Evolutionary conservation across 2,888 invertebrate species (phyloP).

Genomic region (Scelioninae gen. 1): DNA sequence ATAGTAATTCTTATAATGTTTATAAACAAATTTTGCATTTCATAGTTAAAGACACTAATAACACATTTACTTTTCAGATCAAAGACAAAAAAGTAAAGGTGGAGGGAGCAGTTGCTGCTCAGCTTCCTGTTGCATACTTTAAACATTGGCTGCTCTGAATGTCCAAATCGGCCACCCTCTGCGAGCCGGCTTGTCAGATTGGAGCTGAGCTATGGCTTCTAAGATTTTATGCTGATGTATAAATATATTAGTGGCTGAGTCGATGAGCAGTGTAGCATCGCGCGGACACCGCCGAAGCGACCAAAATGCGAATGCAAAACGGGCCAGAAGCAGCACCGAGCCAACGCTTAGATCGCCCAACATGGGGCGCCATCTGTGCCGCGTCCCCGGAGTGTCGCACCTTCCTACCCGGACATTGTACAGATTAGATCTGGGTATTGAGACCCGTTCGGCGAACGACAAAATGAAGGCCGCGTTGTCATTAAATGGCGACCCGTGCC

Average conservation of each 20-base stretch:
- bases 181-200: slow-evolving; percentile 77
- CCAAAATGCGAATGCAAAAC: slow-evolving; percentile 13
- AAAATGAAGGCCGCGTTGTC: slow-evolving; percentile 40
- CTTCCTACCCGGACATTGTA: slow-evolving; percentile 49
- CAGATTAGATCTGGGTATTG: slow-evolving; percentile 39
- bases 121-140: slow-evolving; percentile 96
- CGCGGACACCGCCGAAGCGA: slow-evolving; percentile 31
- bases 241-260: slow-evolving; percentile 81
- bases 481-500: slow-evolving; percentile 49
- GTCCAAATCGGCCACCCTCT: slow-evolving; percentile 76
- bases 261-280: slow-evolving; percentile 75
- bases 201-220: slow-evolving; percentile 73
- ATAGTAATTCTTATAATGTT: too few species aligned
- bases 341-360: neutral
- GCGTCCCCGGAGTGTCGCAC: slow-evolving; percentile 26
- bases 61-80: too few species aligned
- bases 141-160: slow-evolving; percentile 85
- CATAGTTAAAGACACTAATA: too few species aligned
- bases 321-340: slow-evolving; percentile 3
- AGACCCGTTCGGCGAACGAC: slow-evolving; percentile 13
- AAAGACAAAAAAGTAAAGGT: slow-evolving; percentile 97
- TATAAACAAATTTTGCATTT: too few species aligned
- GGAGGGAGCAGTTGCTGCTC: slow-evolving; percentile 98
- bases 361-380: slow-evolving; percentile 30
- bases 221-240: slow-evolving; percentile 82